Evolutionary conservation across 2,113 vertebrate genomes (phyloP).

Genomic region (Serinus canaria): DNA sequence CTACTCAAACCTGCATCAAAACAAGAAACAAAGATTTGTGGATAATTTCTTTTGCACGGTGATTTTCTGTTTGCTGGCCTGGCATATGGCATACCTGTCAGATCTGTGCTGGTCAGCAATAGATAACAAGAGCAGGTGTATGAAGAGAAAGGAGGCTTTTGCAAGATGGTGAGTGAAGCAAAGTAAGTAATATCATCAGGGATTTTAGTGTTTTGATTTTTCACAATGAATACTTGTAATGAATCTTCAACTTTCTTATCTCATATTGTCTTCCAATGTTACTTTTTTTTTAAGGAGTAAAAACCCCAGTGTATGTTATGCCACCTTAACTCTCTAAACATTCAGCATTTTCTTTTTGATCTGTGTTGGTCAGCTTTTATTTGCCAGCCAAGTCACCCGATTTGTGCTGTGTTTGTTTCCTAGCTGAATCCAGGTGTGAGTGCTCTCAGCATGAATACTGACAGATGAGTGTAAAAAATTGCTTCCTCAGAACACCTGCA

Average conservation of each 20-base stretch:
- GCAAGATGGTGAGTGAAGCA: neutral
- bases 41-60: neutral
- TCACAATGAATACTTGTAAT: neutral
- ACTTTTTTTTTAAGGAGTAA: neutral
- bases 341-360: neutral
- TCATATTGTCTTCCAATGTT: neutral
- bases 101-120: neutral
- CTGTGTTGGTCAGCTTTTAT: neutral
- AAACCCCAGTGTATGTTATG: neutral
- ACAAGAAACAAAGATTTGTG: neutral
- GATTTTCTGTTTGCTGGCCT: neutral
- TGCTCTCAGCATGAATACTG: neutral
- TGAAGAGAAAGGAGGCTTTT: neutral
- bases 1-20: neutral
- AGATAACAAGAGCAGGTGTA: neutral
- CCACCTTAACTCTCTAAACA: neutral
- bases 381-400: neutral
- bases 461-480: conserved; percentile 19
- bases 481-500: conserved; percentile 19
- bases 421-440: conserved; percentile 16
- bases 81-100: neutral
- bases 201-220: neutral
- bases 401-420: neutral
- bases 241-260: neutral
- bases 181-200: neutral